phyloP scores from a whole-genome alignment of 2,797 vertebrate species.

The Notolepis coatsorum region DNA sequence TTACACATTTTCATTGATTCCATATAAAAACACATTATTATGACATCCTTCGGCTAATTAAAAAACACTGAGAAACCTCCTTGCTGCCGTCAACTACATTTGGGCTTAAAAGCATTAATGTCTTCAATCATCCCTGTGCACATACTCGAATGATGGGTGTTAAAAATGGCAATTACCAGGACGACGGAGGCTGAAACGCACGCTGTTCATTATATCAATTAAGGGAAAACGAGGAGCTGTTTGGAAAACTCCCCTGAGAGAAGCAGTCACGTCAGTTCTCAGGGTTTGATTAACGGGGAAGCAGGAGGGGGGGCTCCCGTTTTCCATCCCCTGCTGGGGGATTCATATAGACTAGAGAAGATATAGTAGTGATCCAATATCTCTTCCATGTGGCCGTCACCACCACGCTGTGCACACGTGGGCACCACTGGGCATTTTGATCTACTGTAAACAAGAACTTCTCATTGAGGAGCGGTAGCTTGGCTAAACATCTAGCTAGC shows the following conservation, averaged over 20 bases:
- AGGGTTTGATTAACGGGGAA: conserved; percentile 66
- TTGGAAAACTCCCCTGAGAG: conserved; percentile 79
- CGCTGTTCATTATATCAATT: conserved; percentile 85
- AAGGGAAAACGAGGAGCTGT: conserved; percentile 78
- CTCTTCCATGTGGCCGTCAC: conserved; percentile 27
- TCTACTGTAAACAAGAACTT: not conserved
- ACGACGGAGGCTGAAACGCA: conserved; percentile 76
- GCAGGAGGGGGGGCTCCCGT: conserved; percentile 41
- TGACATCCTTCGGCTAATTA: conserved; percentile 75
- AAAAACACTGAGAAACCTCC: conserved; percentile 62
- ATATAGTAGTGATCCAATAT: conserved; percentile 24
- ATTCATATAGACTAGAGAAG: conserved; percentile 39
- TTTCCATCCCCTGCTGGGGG: conserved; percentile 52
- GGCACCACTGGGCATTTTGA: not conserved
- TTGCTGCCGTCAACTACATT: conserved; percentile 72
- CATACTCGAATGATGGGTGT: conserved; percentile 80
- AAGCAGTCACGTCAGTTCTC: conserved; percentile 67
- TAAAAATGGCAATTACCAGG: conserved; percentile 86
- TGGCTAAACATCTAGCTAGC: not conserved
- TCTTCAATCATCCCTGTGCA: conserved; percentile 77
- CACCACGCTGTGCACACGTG: conserved; percentile 30
- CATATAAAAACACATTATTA: conserved; percentile 67
- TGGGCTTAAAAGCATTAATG: conserved; percentile 73
- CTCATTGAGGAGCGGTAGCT: not conserved
- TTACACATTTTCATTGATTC: conserved; percentile 75